Percentiles rank a stretch among this genome's conserved stretches.
Evolutionary conservation across 1,140 invertebrate genomes (phyloP).

Genomic region (Caenorhabditis brenneri): DNA sequence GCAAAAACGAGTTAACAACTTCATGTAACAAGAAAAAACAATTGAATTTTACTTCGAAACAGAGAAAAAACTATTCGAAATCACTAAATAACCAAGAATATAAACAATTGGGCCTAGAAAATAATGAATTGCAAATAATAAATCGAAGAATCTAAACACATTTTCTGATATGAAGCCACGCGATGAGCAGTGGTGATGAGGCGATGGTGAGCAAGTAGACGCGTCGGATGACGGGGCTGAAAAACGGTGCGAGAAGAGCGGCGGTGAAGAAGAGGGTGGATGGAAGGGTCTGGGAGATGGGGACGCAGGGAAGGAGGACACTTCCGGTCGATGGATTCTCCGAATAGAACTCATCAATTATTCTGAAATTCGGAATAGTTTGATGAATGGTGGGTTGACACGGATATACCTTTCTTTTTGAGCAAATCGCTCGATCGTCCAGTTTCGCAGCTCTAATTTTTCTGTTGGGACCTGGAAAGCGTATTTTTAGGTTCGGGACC

Average conservation of each 20-base stretch:
- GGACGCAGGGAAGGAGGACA: background rate
- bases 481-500: too few species aligned
- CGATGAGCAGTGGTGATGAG: conserved; percentile 55
- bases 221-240: conserved; percentile 44
- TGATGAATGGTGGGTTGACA: background rate
- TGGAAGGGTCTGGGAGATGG: conserved; percentile 51
- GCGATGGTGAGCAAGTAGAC: conserved; percentile 56
- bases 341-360: conserved; percentile 57
- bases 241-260: conserved; percentile 57
- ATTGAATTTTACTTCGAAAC: background rate
- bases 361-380: conserved; percentile 73
- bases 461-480: background rate
- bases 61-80: too few species aligned
- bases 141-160: conserved; percentile 51
- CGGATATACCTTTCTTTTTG: background rate
- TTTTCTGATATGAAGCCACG: conserved; percentile 55
- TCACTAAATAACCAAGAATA: background rate
- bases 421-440: background rate
- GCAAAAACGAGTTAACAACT: background rate
- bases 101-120: background rate
- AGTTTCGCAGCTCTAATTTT: background rate
- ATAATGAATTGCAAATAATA: background rate
- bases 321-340: conserved; percentile 6
- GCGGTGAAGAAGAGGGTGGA: conserved; percentile 51
- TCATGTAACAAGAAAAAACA: background rate